Conservation (phyloP, 2,113 vertebrate species). For the Hoplias malabaricus region DNA sequence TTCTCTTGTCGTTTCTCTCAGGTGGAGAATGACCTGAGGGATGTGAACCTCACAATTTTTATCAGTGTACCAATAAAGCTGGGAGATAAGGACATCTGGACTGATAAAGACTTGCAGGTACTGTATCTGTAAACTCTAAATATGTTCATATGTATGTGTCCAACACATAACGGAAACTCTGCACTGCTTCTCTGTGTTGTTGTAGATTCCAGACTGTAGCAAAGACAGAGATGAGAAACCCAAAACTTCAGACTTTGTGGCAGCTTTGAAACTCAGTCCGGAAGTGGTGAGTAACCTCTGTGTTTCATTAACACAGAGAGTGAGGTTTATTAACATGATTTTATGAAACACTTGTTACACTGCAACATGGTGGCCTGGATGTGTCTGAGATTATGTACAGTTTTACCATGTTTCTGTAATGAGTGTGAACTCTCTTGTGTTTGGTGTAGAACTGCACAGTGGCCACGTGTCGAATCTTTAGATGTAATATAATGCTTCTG, state of each 20-base stretch:
- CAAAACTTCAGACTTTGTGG: slow-evolving; percentile 35
- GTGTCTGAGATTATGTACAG: neutral
- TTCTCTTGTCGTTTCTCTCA: slow-evolving; percentile 42
- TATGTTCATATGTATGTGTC: too few relatives aligned
- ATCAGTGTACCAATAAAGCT: slow-evolving; percentile 73
- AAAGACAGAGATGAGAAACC: slow-evolving; percentile 30
- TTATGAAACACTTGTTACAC: too few relatives aligned
- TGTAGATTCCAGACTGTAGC: slow-evolving; percentile 70
- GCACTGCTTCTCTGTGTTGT: neutral
- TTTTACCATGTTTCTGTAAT: neutral
- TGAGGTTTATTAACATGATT: too few relatives aligned
- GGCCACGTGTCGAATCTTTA: slow-evolving; percentile 68
- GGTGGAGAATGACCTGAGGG: slow-evolving; percentile 71
- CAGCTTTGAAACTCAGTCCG: slow-evolving; percentile 51
- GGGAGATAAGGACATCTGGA: slow-evolving; percentile 70
- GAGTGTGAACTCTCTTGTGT: neutral
- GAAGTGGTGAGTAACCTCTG: slow-evolving; percentile 60
- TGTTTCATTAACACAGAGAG: neutral
- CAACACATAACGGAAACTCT: too few relatives aligned
- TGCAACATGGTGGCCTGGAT: too few relatives aligned
- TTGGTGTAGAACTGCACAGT: slow-evolving; percentile 73
- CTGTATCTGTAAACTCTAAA: neutral
- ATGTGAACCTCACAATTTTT: slow-evolving; percentile 62
- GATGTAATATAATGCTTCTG: slow-evolving; percentile 59
- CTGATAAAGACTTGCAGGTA: slow-evolving; percentile 55